Percentiles rank a stretch among this genome's conserved stretches.
Evolutionary conservation across 2,888 invertebrate species (phyloP).

Genomic region (Latheticus oryzae): DNA sequence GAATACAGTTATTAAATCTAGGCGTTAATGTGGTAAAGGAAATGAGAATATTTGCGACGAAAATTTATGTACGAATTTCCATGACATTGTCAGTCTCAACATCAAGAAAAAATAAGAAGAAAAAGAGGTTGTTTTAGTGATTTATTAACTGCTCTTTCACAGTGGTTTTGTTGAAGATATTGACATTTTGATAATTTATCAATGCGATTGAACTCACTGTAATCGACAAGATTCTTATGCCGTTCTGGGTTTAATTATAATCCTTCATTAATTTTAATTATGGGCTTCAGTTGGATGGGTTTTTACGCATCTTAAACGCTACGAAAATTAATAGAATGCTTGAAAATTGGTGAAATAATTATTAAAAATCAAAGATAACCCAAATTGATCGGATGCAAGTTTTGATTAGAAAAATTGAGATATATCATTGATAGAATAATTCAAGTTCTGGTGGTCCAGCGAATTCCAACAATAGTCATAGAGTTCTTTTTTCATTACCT

Average conservation of each 20-base stretch:
- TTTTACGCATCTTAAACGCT: slow-evolving; percentile 10
- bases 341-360: too few species aligned
- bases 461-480: too few species aligned
- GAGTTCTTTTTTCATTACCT: too few species aligned
- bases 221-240: slow-evolving; percentile 23
- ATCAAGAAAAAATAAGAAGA: too few species aligned
- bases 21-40: slow-evolving; percentile 11
- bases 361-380: too few species aligned
- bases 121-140: too few species aligned
- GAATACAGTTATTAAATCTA: slow-evolving; percentile 10
- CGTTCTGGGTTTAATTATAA: slow-evolving; percentile 11
- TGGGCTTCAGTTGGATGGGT: too few species aligned
- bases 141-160: slow-evolving; percentile 32
- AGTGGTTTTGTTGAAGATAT: slow-evolving; percentile 21
- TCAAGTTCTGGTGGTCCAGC: too few species aligned
- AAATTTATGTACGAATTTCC: slow-evolving; percentile 26
- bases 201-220: slow-evolving; percentile 6
- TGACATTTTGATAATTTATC: slow-evolving; percentile 29
- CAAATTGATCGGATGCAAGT: too few species aligned
- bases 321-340: too few species aligned
- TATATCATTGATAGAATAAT: too few species aligned
- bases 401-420: too few species aligned
- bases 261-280: slow-evolving; percentile 27
- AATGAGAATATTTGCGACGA: slow-evolving; percentile 26
- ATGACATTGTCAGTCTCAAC: background rate